Percentiles rank a stretch among this genome's conserved stretches.
Conservation (phyloP, 2,113 vertebrate species). For the Aptenodytes patagonicus region DNA sequence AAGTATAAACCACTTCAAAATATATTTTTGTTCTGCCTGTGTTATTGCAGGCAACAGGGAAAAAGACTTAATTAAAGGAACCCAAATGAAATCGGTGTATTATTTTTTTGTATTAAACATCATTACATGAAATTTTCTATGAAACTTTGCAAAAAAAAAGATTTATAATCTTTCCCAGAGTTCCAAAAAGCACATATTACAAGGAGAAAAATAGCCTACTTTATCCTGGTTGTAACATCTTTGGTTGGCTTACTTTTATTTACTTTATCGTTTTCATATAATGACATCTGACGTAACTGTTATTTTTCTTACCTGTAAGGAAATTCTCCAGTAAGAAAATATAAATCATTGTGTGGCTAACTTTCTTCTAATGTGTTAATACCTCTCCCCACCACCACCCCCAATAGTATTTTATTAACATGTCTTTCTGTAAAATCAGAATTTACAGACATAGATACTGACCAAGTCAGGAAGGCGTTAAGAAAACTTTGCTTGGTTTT, state of each 20-base stretch:
- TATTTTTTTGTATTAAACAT: not conserved
- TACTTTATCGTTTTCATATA: not conserved
- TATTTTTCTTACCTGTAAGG: not conserved
- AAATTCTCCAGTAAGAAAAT: not conserved
- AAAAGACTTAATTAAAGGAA: not conserved
- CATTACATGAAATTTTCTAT: not conserved
- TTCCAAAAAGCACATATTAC: not conserved
- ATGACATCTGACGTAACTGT: not conserved
- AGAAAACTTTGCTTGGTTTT: not conserved
- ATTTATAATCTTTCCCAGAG: not conserved
- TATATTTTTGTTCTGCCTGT: not conserved
- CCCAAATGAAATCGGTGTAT: not conserved
- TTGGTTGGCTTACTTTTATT: not conserved
- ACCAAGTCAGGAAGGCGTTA: not conserved
- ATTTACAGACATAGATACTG: not conserved
- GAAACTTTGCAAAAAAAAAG: not conserved
- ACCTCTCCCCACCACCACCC: too few species aligned
- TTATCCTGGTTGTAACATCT: not conserved
- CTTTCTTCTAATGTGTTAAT: not conserved
- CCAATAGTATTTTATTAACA: not conserved
- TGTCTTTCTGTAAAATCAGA: not conserved
- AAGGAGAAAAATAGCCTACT: not conserved
- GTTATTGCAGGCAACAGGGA: not conserved
- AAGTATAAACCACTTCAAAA: not conserved
- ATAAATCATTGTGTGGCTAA: not conserved